phyloP scores from a whole-genome alignment of 2,797 vertebrate genomes.

The Hapalemur alaotrensis region DNA sequence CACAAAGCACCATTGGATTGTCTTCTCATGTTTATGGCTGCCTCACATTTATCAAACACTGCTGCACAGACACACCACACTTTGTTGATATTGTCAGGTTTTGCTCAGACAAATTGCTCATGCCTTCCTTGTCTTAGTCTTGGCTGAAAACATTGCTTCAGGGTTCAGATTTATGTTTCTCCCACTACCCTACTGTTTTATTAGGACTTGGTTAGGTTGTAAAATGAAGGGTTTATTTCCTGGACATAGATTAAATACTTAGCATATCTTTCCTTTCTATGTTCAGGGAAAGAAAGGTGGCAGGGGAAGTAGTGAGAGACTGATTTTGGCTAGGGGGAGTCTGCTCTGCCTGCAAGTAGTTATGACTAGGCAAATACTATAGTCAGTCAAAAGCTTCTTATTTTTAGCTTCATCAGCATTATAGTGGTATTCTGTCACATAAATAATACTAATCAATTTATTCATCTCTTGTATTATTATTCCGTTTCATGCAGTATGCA shows the following conservation, averaged over 20 bases:
- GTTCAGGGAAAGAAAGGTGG: not conserved
- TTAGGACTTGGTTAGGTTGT: slow-evolving; percentile 49
- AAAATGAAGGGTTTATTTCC: slow-evolving; percentile 61
- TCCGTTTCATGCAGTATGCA: not conserved
- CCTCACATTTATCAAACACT: slow-evolving; percentile 60
- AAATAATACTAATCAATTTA: slow-evolving; percentile 11
- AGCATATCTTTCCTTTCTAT: slow-evolving; percentile 14
- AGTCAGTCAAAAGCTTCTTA: slow-evolving; percentile 15
- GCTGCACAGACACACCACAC: slow-evolving; percentile 59
- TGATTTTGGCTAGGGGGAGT: not conserved
- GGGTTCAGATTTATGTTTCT: slow-evolving; percentile 50
- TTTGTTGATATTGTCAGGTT: slow-evolving; percentile 69
- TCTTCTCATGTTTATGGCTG: slow-evolving; percentile 65
- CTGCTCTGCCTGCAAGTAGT: slow-evolving; percentile 27
- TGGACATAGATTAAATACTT: slow-evolving; percentile 68
- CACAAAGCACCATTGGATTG: not conserved
- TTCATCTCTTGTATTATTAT: not conserved
- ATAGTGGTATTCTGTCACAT: not conserved
- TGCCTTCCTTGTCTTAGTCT: slow-evolving; percentile 41
- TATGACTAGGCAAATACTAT: slow-evolving; percentile 64
- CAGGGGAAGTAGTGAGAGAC: not conserved
- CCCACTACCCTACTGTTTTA: slow-evolving; percentile 40
- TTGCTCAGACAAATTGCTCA: slow-evolving; percentile 72
- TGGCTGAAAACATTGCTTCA: slow-evolving; percentile 59
- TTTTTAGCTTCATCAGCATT: not conserved